A percentile compares a stretch with the other conserved stretches of the same genome.
Conservation (phyloP, 2,888 invertebrate species). For the Philopedon plagiatum region DNA sequence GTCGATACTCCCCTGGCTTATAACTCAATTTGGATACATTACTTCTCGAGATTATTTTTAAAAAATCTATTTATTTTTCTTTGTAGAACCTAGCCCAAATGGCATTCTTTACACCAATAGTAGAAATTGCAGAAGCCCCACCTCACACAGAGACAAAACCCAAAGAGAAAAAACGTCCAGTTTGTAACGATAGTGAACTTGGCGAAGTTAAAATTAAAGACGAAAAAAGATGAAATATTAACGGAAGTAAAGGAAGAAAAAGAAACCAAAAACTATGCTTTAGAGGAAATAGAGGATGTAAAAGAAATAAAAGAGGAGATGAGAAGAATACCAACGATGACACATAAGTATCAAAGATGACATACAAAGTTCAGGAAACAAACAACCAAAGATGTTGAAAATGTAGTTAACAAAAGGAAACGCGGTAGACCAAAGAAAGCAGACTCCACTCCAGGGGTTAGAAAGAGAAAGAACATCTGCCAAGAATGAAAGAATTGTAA, state of each 20-base stretch:
- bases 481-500: too few relatives aligned
- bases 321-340: slow-evolving; percentile 38
- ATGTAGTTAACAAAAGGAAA: slow-evolving; percentile 44
- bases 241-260: neutral
- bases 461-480: too few relatives aligned
- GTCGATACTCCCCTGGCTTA: too few relatives aligned
- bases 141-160: slow-evolving; percentile 24
- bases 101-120: slow-evolving; percentile 63
- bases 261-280: slow-evolving; percentile 15
- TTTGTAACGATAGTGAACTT: slow-evolving; percentile 17
- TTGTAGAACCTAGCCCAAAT: slow-evolving; percentile 63
- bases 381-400: slow-evolving; percentile 51
- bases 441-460: neutral
- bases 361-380: too few relatives aligned
- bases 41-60: neutral
- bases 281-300: slow-evolving; percentile 24
- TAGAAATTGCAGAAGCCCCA: slow-evolving; percentile 61
- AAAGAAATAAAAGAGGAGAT: slow-evolving; percentile 28
- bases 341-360: slow-evolving; percentile 29
- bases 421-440: slow-evolving; percentile 49
- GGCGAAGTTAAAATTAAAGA: slow-evolving; percentile 51
- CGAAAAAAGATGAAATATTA: slow-evolving; percentile 46
- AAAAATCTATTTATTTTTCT: slow-evolving; percentile 35
- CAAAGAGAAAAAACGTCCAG: slow-evolving; percentile 31
- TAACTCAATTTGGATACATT: neutral